These are phyloP conservation scores for Tenthredo distinguenda DNA, from an alignment of 2,888 invertebrate genomes.

Conservation along the genomic window DNA sequence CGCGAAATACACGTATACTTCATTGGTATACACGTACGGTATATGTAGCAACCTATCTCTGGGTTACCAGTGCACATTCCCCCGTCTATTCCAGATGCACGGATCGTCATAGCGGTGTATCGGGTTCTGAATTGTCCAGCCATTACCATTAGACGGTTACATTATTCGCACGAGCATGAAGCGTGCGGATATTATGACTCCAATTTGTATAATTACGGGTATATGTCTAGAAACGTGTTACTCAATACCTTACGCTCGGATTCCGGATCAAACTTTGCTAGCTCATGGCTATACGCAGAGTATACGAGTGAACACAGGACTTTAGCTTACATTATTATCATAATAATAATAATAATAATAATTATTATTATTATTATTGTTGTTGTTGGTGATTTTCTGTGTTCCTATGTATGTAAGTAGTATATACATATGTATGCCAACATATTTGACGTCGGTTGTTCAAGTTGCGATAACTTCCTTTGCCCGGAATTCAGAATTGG, in stretches of 20 bases:
- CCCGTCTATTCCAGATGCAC: neutral
- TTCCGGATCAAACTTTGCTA: neutral
- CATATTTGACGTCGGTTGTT: conserved; percentile 7
- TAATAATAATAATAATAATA: too few species aligned
- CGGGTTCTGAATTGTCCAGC: conserved; percentile 38
- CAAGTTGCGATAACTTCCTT: conserved; percentile 37
- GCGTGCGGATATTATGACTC: conserved; percentile 40
- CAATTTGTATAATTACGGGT: conserved; percentile 41
- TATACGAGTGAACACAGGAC: neutral
- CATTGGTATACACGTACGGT: neutral
- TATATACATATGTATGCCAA: neutral
- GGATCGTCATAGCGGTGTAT: conserved; percentile 42
- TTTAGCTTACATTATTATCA: neutral
- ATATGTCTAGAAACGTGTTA: neutral
- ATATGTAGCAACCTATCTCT: neutral
- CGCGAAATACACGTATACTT: neutral
- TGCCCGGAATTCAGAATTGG: conserved; percentile 23
- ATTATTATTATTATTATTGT: neutral
- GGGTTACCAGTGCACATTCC: conserved; percentile 30
- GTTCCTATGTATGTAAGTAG: neutral
- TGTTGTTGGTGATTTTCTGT: neutral
- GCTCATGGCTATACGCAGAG: neutral
- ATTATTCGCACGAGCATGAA: conserved; percentile 48
- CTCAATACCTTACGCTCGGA: neutral
- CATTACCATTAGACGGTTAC: conserved; percentile 49